Percentiles rank a stretch among this genome's conserved stretches.
phyloP scores from a whole-genome alignment of 2,888 invertebrate genomes.

The Sclerodermus sp. region DNA sequence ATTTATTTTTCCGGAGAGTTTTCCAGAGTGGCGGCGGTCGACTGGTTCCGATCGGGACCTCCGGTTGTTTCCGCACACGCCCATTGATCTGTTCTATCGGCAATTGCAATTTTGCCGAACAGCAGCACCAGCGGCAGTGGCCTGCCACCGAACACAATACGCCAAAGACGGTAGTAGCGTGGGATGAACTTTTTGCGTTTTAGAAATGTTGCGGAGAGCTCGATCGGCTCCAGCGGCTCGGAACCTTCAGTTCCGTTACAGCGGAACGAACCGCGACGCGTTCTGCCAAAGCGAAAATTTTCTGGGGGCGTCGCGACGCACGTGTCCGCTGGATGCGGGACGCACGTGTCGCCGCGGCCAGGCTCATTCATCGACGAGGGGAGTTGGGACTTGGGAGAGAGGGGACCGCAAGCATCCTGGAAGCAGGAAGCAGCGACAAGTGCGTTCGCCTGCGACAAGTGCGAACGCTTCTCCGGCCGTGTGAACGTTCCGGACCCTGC shows the following conservation, averaged over 20 bases:
- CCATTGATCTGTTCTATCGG: too few species aligned
- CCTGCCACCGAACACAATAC: too few species aligned
- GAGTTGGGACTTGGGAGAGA: conserved; percentile 1
- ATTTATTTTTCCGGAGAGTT: too few species aligned
- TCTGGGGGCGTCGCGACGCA: conserved; percentile 20
- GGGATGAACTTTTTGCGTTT: too few species aligned
- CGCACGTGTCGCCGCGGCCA: conserved; percentile 34
- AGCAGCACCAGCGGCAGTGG: too few species aligned
- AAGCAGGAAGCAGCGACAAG: conserved; percentile 26
- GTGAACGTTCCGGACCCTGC: too few species aligned
- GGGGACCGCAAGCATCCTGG: conserved; percentile 4
- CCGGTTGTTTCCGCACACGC: too few species aligned
- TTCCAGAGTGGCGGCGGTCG: too few species aligned
- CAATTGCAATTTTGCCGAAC: too few species aligned
- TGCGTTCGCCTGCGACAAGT: conserved; percentile 29
- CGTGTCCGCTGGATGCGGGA: conserved; percentile 33
- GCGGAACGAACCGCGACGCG: conserved; percentile 7
- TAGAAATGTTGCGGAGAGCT: not conserved
- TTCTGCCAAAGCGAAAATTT: not conserved
- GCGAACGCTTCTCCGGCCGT: conserved; percentile 15
- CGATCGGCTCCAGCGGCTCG: conserved; percentile 1
- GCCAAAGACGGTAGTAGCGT: too few species aligned
- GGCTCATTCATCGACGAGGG: conserved; percentile 9
- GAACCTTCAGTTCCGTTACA: conserved; percentile 2
- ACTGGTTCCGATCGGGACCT: too few species aligned